Percentiles rank a stretch among this genome's conserved stretches.
phyloP scores from a whole-genome alignment of 2,888 invertebrate genomes.

The Drosophila incognita region DNA sequence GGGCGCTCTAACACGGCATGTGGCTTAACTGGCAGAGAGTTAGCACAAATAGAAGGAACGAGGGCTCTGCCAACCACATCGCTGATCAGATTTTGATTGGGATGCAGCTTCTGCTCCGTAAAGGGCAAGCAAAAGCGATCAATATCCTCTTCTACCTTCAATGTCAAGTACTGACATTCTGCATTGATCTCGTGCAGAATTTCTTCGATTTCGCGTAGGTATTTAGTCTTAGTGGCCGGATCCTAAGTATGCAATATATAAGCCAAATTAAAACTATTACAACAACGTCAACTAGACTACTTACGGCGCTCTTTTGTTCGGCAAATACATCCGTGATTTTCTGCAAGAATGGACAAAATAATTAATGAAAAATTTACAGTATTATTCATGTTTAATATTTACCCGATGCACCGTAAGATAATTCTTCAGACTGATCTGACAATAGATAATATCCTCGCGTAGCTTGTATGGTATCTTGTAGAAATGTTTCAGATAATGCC shows the following conservation, averaged over 20 bases:
- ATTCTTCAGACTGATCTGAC: slow-evolving; percentile 60
- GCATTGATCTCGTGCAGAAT: slow-evolving; percentile 59
- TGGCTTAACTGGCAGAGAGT: slow-evolving; percentile 30
- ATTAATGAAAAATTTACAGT: not conserved
- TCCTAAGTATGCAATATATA: slow-evolving; percentile 35
- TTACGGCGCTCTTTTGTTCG: slow-evolving; percentile 44
- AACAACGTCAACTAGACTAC: slow-evolving; percentile 8
- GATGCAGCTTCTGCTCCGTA: slow-evolving; percentile 53
- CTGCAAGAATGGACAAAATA: slow-evolving; percentile 33
- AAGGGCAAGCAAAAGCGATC: slow-evolving; percentile 63
- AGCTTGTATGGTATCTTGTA: slow-evolving; percentile 58
- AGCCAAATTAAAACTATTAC: not conserved
- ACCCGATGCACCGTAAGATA: slow-evolving; percentile 60
- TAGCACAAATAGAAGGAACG: slow-evolving; percentile 51
- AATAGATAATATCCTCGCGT: slow-evolving; percentile 63
- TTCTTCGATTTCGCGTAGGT: slow-evolving; percentile 54
- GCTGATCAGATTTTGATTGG: slow-evolving; percentile 41
- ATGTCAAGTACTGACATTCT: slow-evolving; percentile 59
- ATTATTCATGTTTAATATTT: not conserved
- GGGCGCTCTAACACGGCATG: slow-evolving; percentile 51
- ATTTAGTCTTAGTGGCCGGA: slow-evolving; percentile 29
- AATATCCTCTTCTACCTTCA: slow-evolving; percentile 60
- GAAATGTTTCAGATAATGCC: slow-evolving; percentile 60
- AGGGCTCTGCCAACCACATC: slow-evolving; percentile 54
- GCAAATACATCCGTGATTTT: slow-evolving; percentile 38